Evolutionary conservation across 2,797 vertebrate species (phyloP), one percentile per base, ranked within the genome.

Genomic region (Acestrorhynchus altus): DNA sequence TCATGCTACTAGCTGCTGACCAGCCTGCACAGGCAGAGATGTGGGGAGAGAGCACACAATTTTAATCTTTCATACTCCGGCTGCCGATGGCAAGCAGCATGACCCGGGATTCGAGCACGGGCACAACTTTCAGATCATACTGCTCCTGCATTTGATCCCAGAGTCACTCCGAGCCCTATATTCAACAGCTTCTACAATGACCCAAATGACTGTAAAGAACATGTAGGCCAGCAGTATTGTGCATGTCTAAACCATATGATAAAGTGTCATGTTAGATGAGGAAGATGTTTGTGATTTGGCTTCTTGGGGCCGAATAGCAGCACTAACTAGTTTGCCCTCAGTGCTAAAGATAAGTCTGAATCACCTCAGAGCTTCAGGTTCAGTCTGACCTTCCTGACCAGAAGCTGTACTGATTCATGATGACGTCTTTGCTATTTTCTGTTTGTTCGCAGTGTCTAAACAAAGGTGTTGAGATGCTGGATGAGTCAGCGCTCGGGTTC

Each of bases 381-480:
- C 28, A 31, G 28, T 60, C 57, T 8, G 57, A 60, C 26, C 57
- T 35, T 6, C 28, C 57, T 8, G 26, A 31, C 8, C 24, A 10
- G 9, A 16, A 57, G 56, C 13, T 57, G 35, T 51, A n/a, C 18
- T 56, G 46, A 56, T 70, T 63, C 42, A 56, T 49, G 47, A 61
- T 24, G 42, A 28, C 26, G 2, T 24, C 52, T 72, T 31, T 63
- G 67, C 54, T 66, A 4, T 76, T 75, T 24, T 70, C 7, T 77
- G 15, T 80, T 64, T 75, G 66, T 72, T n/a, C 56, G 18, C 60
- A 81, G 76, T 18, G 61, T 59, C 47, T 63, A 24, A 59, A 46
- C 20, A 28, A 18, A 72, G 61, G 44, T 22, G 35, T 31, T 78
- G 12, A 40, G 42, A 78, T 31, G 66, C 49, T 20, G 46, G 13